Evolutionary conservation across 2,888 invertebrate species (phyloP).

Genomic region (Neocrepidodera transversa): DNA sequence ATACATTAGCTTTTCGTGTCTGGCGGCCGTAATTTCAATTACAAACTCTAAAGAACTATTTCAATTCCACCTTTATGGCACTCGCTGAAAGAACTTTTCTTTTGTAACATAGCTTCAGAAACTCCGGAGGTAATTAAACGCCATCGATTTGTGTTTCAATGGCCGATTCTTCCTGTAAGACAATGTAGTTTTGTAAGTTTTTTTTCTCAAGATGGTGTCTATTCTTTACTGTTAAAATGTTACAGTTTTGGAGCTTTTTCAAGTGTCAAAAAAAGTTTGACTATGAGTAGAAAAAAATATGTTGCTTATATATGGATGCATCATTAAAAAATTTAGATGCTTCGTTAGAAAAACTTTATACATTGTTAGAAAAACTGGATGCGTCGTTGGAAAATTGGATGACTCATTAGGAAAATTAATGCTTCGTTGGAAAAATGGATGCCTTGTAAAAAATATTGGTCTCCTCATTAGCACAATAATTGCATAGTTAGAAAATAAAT

Average conservation of each 20-base stretch:
- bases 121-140: constrained; percentile 10
- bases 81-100: constrained; percentile 14
- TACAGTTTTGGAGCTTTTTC: constrained; percentile 5
- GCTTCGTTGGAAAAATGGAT: too few species aligned
- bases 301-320: too few species aligned
- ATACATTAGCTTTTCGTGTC: constrained; percentile 9
- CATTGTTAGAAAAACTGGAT: too few species aligned
- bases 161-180: constrained; percentile 6
- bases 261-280: not conserved
- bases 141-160: constrained; percentile 23
- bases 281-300: not conserved
- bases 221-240: constrained; percentile 3
- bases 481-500: too few species aligned
- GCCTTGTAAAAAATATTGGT: too few species aligned
- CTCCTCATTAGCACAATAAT: too few species aligned
- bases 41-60: constrained; percentile 19
- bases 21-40: constrained; percentile 23
- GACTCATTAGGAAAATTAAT: too few species aligned
- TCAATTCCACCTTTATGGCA: constrained; percentile 24
- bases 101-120: constrained; percentile 17
- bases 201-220: too few species aligned
- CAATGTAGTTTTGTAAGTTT: constrained; percentile 1
- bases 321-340: too few species aligned
- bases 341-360: too few species aligned
- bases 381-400: too few species aligned